These are phyloP conservation scores for Emydoidea blandingii DNA, from an alignment of 2,797 vertebrate species.

Conservation along the genomic window DNA sequence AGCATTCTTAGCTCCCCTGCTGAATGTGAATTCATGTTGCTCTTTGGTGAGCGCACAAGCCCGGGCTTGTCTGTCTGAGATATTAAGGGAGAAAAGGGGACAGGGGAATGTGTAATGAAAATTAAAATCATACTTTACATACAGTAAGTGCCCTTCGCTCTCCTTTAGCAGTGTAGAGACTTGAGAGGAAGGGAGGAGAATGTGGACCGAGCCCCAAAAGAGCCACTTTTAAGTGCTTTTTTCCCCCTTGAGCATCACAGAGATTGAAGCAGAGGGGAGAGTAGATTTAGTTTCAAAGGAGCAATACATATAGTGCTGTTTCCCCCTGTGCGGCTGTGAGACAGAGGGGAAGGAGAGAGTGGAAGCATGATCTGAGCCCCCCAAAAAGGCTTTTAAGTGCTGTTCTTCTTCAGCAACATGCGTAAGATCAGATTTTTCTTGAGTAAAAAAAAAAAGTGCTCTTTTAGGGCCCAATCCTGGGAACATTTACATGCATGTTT, in stretches of 20 bases:
- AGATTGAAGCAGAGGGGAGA: slow-evolving; percentile 52
- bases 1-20: not conserved
- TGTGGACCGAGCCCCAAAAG: slow-evolving; percentile 51
- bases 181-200: not conserved
- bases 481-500: not conserved
- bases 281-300: slow-evolving; percentile 46
- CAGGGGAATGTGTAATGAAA: slow-evolving; percentile 46
- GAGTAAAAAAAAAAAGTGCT: no score
- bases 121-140: slow-evolving; percentile 47
- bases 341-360: not conserved
- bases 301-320: slow-evolving; percentile 30
- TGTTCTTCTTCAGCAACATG: not conserved
- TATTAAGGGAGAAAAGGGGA: slow-evolving; percentile 25
- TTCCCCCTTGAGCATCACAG: slow-evolving; percentile 28
- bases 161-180: slow-evolving; percentile 25
- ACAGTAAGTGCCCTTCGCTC: slow-evolving; percentile 57
- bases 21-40: rapidly evolving
- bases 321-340: not conserved
- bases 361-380: not conserved
- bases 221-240: slow-evolving; percentile 66
- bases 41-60: not conserved
- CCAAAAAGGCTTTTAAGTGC: not conserved
- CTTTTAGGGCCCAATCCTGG: not conserved
- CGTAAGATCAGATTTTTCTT: rapidly evolving
- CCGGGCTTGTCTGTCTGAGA: not conserved